Percentiles rank a stretch among this genome's conserved stretches.
phyloP scores from a whole-genome alignment of 2,888 invertebrate genomes.

The Argyra leucocephala region DNA sequence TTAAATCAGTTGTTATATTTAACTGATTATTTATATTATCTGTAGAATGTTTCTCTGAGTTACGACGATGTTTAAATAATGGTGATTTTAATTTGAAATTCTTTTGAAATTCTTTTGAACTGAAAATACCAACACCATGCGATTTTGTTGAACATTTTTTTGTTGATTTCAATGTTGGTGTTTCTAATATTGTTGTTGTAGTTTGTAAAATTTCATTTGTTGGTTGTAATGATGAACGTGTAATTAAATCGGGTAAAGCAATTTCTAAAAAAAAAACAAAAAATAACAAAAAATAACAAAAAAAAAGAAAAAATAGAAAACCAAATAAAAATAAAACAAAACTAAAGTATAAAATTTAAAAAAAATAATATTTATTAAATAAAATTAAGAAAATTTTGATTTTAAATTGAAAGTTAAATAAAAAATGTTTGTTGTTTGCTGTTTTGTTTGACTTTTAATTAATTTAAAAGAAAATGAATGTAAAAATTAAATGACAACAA shows the following conservation, averaged over 20 bases:
- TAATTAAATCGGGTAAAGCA: constrained; percentile 26
- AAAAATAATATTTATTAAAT: background rate
- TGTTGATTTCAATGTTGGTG: background rate
- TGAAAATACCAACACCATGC: background rate
- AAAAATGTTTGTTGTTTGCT: no score
- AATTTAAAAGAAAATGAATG: no score
- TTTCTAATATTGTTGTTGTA: constrained; percentile 17
- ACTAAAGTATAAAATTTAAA: constrained; percentile 12
- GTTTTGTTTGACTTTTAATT: no score
- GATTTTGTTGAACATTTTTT: background rate
- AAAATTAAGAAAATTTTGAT: background rate
- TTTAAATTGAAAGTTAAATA: no score
- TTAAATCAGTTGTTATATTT: constrained; percentile 21
- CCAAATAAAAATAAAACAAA: constrained; percentile 15
- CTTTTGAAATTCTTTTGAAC: background rate
- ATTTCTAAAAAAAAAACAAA: constrained; percentile 27
- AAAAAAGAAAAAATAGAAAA: constrained; percentile 22
- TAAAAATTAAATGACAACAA: no score
- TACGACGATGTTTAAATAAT: constrained; percentile 16
- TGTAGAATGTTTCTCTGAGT: background rate
- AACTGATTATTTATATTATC: constrained; percentile 19
- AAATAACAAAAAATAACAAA: constrained; percentile 22
- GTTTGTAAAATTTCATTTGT: constrained; percentile 12
- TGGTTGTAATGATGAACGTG: constrained; percentile 22
- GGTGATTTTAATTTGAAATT: constrained; percentile 18